Evolutionary conservation across 30 jellyfish, hydroid and myxozoan species (phyloP).

Genomic region (Aurelia aurita): DNA sequence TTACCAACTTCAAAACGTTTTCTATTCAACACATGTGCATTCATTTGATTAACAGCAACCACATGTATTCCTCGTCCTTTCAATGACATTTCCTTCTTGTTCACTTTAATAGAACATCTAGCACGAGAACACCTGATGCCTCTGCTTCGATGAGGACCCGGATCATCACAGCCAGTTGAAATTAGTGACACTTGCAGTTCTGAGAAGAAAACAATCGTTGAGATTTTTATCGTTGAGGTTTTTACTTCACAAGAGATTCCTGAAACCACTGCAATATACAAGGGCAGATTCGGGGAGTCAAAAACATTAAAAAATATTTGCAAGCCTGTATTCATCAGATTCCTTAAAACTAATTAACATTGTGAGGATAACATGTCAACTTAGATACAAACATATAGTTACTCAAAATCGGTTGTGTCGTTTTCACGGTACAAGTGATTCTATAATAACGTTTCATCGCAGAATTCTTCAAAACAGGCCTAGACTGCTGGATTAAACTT

Average conservation of each 20-base stretch:
- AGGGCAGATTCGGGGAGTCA: not conserved
- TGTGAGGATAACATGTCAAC: too few relatives aligned
- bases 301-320: too few relatives aligned
- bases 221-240: not conserved
- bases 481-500: too few relatives aligned
- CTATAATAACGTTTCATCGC: too few relatives aligned
- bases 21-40: conserved; percentile 38
- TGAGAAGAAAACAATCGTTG: not conserved
- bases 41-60: conserved; percentile 52
- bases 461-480: too few relatives aligned
- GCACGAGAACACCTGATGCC: conserved; percentile 35
- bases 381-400: too few relatives aligned
- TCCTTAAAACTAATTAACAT: too few relatives aligned
- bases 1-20: conserved; percentile 45
- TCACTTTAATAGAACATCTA: conserved; percentile 25
- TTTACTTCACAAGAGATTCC: conserved; percentile 16
- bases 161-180: conserved; percentile 76
- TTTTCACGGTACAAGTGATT: too few relatives aligned
- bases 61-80: conserved; percentile 61
- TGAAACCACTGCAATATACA: conserved; percentile 15
- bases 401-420: too few relatives aligned
- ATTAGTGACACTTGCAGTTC: conserved; percentile 21
- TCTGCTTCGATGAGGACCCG: conserved; percentile 2
- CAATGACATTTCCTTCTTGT: conserved; percentile 56
- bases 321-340: too few relatives aligned